Conservation (phyloP, 2,888 invertebrate species). For the Polylopha cassiicola region DNA sequence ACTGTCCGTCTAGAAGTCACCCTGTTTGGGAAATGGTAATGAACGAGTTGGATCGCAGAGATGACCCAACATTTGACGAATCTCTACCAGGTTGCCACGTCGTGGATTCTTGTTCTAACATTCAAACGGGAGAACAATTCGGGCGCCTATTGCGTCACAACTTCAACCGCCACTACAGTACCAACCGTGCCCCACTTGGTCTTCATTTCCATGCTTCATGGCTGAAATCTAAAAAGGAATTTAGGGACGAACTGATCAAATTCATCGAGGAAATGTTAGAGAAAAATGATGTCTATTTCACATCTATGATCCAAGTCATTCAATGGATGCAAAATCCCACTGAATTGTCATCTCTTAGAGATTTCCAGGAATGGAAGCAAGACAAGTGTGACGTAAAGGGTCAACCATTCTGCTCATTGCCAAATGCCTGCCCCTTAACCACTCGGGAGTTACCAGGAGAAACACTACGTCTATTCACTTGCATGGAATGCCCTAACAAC, state of each 20-base stretch:
- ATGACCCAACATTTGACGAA: conserved; percentile 95
- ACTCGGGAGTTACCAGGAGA: conserved; percentile 95
- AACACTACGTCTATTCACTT: conserved; percentile 93
- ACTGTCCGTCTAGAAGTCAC: conserved; percentile 93
- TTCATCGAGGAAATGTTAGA: conserved; percentile 95
- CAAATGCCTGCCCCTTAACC: conserved; percentile 92
- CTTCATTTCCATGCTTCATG: conserved; percentile 96
- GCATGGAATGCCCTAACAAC: conserved; percentile 97
- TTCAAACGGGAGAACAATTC: conserved; percentile 94
- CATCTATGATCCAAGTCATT: conserved; percentile 92
- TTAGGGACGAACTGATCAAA: conserved; percentile 92
- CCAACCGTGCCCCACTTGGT: conserved; percentile 94
- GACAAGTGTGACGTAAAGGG: conserved; percentile 96
- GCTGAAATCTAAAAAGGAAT: conserved; percentile 96
- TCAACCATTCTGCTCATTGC: conserved; percentile 93
- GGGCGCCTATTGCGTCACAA: conserved; percentile 93
- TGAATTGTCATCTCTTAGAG: conserved; percentile 88
- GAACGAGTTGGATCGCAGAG: conserved; percentile 95
- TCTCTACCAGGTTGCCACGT: conserved; percentile 95
- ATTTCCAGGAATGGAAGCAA: conserved; percentile 95
- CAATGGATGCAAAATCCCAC: conserved; percentile 98
- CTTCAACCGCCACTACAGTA: conserved; percentile 94
- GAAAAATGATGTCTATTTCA: conserved; percentile 94
- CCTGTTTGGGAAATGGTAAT: conserved; percentile 98
- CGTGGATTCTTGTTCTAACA: conserved; percentile 95